These are phyloP conservation scores for Glyphotaelius pellucidus DNA, from an alignment of 2,888 invertebrate species.

Conservation along the genomic window DNA sequence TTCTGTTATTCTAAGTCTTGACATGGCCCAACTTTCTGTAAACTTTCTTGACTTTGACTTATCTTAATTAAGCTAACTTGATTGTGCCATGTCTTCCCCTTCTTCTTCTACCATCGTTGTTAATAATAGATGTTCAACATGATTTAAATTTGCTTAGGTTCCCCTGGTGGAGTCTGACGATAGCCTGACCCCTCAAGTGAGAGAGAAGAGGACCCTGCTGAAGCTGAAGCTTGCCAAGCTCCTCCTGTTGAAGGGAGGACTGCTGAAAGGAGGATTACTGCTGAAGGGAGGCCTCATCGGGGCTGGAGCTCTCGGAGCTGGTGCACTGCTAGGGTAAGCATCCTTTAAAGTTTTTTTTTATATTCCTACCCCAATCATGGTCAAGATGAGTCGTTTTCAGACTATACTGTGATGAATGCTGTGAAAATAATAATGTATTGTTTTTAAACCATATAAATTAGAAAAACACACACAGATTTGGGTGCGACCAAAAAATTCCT, in stretches of 20 bases:
- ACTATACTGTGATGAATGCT: neutral
- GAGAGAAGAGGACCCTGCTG: conserved; percentile 71
- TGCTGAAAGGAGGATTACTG: conserved; percentile 70
- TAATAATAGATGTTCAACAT: neutral
- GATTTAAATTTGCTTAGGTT: neutral
- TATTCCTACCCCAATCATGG: neutral
- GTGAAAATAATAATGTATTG: too few species aligned
- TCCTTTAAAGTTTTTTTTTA: neutral
- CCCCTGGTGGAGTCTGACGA: conserved; percentile 69
- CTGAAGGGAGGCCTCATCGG: conserved; percentile 70
- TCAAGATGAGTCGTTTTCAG: neutral
- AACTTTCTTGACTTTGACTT: too few species aligned
- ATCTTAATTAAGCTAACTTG: too few species aligned
- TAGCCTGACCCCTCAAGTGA: conserved; percentile 70
- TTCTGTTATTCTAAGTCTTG: too few species aligned
- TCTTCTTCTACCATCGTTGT: neutral
- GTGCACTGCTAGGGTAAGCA: conserved; percentile 67
- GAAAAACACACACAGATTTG: neutral
- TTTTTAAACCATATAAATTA: neutral
- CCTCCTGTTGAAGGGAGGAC: conserved; percentile 70
- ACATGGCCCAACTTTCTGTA: too few species aligned
- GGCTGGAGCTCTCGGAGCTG: conserved; percentile 71
- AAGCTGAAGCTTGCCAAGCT: conserved; percentile 67
- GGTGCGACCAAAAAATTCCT: neutral
- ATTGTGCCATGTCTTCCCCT: too few species aligned